Base-by-base conservation (phyloP, 2,797 vertebrate species). In the Harpagifer antarcticus region DNA sequence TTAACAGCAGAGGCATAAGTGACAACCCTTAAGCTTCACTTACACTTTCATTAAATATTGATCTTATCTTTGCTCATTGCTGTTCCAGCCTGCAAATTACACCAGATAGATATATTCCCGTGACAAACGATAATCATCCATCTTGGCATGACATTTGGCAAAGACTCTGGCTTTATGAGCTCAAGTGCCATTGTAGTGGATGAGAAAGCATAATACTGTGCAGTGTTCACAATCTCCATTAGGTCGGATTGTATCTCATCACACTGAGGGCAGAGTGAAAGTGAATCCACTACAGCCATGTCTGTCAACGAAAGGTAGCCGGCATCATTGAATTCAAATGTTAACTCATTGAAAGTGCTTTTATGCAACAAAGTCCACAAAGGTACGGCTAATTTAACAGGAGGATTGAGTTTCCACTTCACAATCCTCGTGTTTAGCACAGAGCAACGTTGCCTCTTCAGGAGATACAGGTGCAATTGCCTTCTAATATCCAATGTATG, bases 1-100 rank as follows among this genome's bases (percentile, higher is more conserved):
- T 91, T 93, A 91, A 86, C 76, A 82, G 85, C 82, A 60, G 72
- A 72, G 78, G 80, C 88, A 81, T 83, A 84, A 92, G 86, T 90
- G 90, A 93, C 90, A 91, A 90, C 90, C 91, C 88, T 93, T 89
- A 92, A 91, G 91, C 90, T 81, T 92, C 90, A 90, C 91, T 92
- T 92, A 91, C 60, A 87, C 88, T 92, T 91, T 89, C 88, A 92
- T 94, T 94, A 93, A 92, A 91, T 92, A 92, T 93, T 92, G 90
- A 92, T 90, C 86, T 88, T 88, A 91, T 92, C 86, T 83, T 71
- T 68, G 83, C 84, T 84, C 86, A 84, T 86, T 85, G 82, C 87
- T 86, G 85, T 74, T 90, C 75, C 88, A 85, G 82, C 79, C 79
- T 87, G 89, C 86, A 93, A 94, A 93, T 92, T 82, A 90, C 84